Percentiles rank a stretch among this genome's conserved stretches.
These are phyloP conservation scores for Tachycineta bicolor DNA, from an alignment of 2,113 vertebrate genomes.

Conservation along the genomic window DNA sequence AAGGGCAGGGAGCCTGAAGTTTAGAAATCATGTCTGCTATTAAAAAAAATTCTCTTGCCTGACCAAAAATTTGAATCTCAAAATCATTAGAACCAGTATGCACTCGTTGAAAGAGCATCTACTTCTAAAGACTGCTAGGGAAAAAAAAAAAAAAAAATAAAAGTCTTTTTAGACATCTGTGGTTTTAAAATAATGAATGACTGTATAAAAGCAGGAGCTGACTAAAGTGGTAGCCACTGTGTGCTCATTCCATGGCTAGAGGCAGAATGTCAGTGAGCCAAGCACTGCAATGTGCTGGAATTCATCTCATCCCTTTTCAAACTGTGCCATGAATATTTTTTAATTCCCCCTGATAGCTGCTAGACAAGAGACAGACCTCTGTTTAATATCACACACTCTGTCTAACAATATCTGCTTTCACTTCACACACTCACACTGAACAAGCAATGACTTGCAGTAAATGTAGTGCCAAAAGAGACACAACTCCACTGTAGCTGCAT, in stretches of 20 bases:
- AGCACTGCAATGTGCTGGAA: neutral
- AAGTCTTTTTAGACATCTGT: neutral
- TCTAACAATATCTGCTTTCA: neutral
- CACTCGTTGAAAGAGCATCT: neutral
- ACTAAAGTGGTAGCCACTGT: neutral
- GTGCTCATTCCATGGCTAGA: neutral
- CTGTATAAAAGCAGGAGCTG: neutral
- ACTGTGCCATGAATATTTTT: neutral
- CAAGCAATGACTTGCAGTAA: neutral
- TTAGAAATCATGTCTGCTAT: neutral
- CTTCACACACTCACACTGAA: neutral
- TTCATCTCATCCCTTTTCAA: neutral
- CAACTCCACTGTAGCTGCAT: neutral
- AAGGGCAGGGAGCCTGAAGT: neutral
- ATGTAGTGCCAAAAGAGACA: neutral
- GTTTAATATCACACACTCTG: neutral
- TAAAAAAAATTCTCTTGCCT: neutral
- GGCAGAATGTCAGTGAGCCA: neutral
- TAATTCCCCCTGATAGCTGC: neutral
- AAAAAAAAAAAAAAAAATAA: neutral
- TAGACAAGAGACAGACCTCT: neutral
- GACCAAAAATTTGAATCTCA: neutral
- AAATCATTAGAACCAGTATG: neutral
- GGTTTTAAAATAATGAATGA: neutral
- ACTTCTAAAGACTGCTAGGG: neutral